A percentile compares a stretch with the other conserved stretches of the same genome.
These are phyloP conservation scores for Julus scandinavius DNA, from an alignment of 2,888 invertebrate genomes.

Conservation along the genomic window DNA sequence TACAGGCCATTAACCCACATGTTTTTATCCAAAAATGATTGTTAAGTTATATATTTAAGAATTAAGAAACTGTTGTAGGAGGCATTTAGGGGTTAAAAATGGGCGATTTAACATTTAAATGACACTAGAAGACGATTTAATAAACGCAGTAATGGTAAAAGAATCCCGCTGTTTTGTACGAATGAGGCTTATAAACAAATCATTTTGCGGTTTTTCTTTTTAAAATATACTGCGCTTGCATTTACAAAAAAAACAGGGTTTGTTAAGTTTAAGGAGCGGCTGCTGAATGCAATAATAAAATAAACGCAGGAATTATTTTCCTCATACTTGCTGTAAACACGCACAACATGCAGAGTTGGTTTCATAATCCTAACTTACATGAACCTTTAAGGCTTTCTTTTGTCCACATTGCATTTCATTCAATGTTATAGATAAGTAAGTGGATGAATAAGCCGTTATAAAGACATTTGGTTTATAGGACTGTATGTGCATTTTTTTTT, in stretches of 20 bases:
- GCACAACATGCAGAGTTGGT: neutral
- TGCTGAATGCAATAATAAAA: neutral
- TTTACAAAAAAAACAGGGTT: constrained; percentile 1
- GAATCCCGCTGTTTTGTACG: constrained; percentile 7
- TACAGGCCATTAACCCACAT: constrained; percentile 1
- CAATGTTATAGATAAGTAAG: neutral
- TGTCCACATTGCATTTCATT: neutral
- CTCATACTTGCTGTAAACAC: neutral
- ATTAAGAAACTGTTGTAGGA: constrained; percentile 42
- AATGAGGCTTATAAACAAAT: constrained; percentile 34
- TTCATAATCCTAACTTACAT: constrained; percentile 15
- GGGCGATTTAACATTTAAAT: constrained; percentile 42
- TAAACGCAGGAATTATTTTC: constrained; percentile 21
- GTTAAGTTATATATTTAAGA: constrained; percentile 42
- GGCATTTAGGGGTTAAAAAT: constrained; percentile 32
- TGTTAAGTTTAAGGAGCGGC: neutral
- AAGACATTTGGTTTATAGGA: neutral
- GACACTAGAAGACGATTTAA: constrained; percentile 30
- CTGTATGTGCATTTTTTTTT: neutral
- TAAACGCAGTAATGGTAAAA: constrained; percentile 26
- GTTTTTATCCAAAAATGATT: neutral
- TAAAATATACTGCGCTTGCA: constrained; percentile 7
- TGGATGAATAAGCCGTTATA: neutral
- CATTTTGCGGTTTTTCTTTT: constrained; percentile 15
- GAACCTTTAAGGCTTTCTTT: constrained; percentile 2